phyloP scores from a whole-genome alignment of 2,888 invertebrate species.

The Erpobdella octoculata region DNA sequence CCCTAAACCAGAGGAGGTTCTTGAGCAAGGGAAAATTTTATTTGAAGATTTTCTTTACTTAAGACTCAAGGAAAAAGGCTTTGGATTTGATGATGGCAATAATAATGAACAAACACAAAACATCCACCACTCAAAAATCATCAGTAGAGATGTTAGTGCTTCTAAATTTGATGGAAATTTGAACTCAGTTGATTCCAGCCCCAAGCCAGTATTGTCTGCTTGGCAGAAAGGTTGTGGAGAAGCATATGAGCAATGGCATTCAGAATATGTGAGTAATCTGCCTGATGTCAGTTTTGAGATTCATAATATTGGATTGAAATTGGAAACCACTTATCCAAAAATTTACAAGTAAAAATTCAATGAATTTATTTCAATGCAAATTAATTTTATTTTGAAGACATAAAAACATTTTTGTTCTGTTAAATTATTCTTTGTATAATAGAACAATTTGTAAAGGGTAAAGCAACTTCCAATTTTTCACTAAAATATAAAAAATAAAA shows the following conservation, averaged over 20 bases:
- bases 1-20: neutral
- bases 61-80: slow-evolving; percentile 4
- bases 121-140: neutral
- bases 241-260: slow-evolving; percentile 21
- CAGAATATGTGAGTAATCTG: neutral
- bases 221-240: slow-evolving; percentile 10
- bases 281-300: slow-evolving; percentile 14
- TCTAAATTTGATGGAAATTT: neutral
- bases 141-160: neutral
- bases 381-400: neutral
- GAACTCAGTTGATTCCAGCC: neutral
- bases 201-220: neutral
- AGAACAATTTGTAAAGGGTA: neutral
- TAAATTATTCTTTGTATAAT: neutral
- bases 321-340: slow-evolving; percentile 16
- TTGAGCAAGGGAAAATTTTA: neutral
- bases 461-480: too few relatives aligned
- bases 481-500: too few relatives aligned
- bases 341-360: slow-evolving; percentile 11
- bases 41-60: slow-evolving; percentile 23
- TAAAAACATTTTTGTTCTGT: neutral
- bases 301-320: slow-evolving; percentile 11
- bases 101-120: neutral
- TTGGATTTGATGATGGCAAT: neutral
- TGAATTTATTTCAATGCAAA: neutral